Base-by-base conservation (phyloP, 2,797 vertebrate genomes). In the Cuniculus paca region DNA sequence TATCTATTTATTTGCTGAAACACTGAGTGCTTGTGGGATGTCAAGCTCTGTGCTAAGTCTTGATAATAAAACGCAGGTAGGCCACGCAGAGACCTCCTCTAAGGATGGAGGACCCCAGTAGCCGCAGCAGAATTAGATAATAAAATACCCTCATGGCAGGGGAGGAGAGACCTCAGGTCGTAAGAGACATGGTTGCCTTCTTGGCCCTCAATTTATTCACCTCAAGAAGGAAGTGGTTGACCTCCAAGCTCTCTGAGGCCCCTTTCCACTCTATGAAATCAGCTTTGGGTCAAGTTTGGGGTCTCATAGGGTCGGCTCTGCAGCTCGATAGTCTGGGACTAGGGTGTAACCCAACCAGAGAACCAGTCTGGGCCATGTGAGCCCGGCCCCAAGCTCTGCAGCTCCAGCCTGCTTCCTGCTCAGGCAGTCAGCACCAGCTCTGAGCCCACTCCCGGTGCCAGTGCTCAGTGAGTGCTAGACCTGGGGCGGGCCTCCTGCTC, bases 271-370 rank as follows among this genome's bases (percentile, higher is more conserved):
- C 79, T 61, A 45, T 72, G 7, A 81, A 77, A 28, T 56, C 63
- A 58, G 48, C 4, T 72, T 34, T 52, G 39, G 78, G 36, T 63
- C 50, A 52, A 45, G 54, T 78, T 1, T 34, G 28, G 48, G 58
- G 16, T 88, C 16, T 42, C 19, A 24, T 0, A 22, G 10, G 28
- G 4, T 85, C 31, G 70, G 36, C 39, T 48, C 17, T 36, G 63
- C 9, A 65, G 54, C 50, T 50, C 42, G 34, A 0, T 6, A 50
- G 56, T 42, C 68, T 74, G 1, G 4, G 5, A 5, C 54, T 10
- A n/a, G 6, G 5, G 24, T 12, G 2, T 9, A 45, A 16, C 17
- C 17, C 0, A 20, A 10, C 3, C 12, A 7, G 42, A 58, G 54
- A 54, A 28, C 26, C 36, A 26, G 48, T 6, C 14, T 2, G 5